Evolutionary conservation across 37 sponge, comb jelly and placozoan species (phyloP), one percentile per base, ranked within the genome.

Genomic region (Diacarnus erythraeanus): DNA sequence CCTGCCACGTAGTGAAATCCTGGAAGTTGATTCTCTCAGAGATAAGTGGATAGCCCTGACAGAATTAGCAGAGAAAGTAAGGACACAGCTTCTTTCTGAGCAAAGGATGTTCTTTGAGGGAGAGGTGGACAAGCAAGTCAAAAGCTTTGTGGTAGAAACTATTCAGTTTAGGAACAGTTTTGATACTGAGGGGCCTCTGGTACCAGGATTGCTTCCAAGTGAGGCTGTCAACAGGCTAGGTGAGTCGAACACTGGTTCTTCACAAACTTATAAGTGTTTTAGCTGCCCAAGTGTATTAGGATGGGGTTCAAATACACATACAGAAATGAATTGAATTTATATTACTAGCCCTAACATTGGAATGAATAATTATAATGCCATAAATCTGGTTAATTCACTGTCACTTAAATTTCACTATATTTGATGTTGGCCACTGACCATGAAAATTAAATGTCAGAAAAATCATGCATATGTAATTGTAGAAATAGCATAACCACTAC

Each of bases 101-200:
- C 86, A 87, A 68, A 77, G 91, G 57, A 51, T 77, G 25, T 31
- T 68, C 38, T 86, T 82, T 71, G 92, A 93, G 80, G 83, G 83
- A 61, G 89, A 90, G 37, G 80, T 86, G 25, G 97, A 93, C 80
- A 96, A 90, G 63, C 80, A 93, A 69, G 84, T 90, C 39, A 87
- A 93, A 80, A 81, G 35, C 3, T 93, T 96, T 66, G 69, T 71
- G n/a, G 89, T 96, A 58, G 83, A 90, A 71, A 87, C 85, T 56
- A 96, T 92, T 42, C 94, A 87, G 64, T 90, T 93, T 38, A 68
- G 94, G 37, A 96, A 93, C 67, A 93, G 86, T 38, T 96, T 96
- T 88, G 97, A 96, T 77, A 77, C 89, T 26, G 93, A 96, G 77
- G 97, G 97, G 31, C 91, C 93, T 3, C 79, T 84, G 40, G 84